Evolutionary conservation across 2,888 invertebrate species (phyloP).

Genomic region (Meghimatium bilineatum): DNA sequence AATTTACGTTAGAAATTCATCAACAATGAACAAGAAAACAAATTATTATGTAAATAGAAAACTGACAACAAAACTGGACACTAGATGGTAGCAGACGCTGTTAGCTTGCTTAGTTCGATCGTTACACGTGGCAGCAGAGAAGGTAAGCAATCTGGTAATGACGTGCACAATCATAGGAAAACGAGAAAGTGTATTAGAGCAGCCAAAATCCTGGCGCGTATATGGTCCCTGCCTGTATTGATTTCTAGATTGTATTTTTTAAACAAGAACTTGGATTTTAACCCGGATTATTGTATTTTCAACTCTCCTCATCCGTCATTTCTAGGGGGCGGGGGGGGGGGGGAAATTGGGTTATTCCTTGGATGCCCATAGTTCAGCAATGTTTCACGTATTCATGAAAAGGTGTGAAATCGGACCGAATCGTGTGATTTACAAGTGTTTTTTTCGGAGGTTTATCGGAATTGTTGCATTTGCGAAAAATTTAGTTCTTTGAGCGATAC

Average conservation of each 20-base stretch:
- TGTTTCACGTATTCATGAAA: no score
- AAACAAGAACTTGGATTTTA: no score
- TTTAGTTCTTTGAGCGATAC: no score
- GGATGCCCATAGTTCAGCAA: no score
- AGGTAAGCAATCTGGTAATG: constrained; percentile 1
- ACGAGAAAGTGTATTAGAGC: not conserved
- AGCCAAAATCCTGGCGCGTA: not conserved
- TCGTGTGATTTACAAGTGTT: no score
- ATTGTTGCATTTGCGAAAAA: no score
- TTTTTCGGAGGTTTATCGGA: no score
- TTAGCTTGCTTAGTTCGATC: not conserved
- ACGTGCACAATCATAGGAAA: not conserved
- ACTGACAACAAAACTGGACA: not conserved
- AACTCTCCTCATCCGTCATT: no score
- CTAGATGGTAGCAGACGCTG: not conserved
- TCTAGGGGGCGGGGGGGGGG: no score
- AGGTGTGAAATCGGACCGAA: no score
- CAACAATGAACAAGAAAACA: not conserved
- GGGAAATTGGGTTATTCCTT: no score
- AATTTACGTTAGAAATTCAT: not conserved
- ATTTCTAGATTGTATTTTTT: not conserved
- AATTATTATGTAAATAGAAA: not conserved
- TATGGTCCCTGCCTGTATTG: not conserved
- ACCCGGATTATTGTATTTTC: no score
- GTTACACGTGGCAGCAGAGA: not conserved